phyloP scores from a whole-genome alignment of 2,113 vertebrate genomes.

The Saccopteryx bilineata region DNA sequence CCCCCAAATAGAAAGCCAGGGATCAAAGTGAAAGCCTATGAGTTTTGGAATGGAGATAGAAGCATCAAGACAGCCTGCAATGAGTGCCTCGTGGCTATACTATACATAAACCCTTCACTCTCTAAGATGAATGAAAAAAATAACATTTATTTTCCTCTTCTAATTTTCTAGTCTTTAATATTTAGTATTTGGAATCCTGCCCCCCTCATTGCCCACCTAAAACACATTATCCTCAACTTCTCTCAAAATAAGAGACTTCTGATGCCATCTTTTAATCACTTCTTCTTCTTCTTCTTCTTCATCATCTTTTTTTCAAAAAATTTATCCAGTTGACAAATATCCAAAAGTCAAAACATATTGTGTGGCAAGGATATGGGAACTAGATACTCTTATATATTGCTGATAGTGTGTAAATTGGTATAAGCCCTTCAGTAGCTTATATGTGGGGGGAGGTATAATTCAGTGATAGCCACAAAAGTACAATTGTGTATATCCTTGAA shows the following conservation, averaged over 20 bases:
- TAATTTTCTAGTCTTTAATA: constrained; percentile 10
- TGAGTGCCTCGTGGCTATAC: background rate
- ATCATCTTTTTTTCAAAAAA: background rate
- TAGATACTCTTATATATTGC: background rate
- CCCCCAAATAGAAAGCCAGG: background rate
- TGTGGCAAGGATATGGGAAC: background rate
- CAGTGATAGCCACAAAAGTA: background rate
- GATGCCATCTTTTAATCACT: background rate
- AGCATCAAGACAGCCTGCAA: background rate
- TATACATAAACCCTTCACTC: background rate
- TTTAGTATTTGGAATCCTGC: background rate
- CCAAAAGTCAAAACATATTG: background rate
- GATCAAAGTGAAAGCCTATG: background rate
- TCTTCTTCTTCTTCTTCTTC: background rate
- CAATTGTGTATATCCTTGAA: background rate
- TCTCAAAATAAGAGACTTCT: background rate
- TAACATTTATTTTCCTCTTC: background rate
- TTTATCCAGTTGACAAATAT: background rate
- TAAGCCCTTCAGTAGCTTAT: background rate
- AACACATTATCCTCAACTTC: background rate
- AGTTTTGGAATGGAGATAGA: background rate
- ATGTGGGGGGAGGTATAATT: background rate
- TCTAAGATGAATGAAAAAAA: background rate
- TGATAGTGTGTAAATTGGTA: background rate
- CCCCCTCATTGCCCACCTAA: background rate